Evolutionary conservation across 2,888 invertebrate genomes (phyloP).

Genomic region (Adelognathus sp.): DNA sequence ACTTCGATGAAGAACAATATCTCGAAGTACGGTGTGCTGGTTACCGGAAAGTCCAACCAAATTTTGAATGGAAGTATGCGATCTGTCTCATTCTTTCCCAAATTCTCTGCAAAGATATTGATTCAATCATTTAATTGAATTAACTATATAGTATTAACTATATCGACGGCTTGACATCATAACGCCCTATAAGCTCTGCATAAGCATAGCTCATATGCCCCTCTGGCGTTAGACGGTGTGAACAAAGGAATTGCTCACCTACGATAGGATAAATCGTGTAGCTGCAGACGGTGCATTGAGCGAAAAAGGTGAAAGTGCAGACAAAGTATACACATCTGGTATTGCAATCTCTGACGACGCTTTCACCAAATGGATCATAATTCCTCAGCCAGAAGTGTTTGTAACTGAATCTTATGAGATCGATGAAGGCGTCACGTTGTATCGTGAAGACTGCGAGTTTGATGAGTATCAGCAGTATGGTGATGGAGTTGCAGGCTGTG

Average conservation of each 20-base stretch:
- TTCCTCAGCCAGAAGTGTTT: not conserved
- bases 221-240: not conserved
- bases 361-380: not conserved
- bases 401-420: slow-evolving; percentile 50
- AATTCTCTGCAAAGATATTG: slow-evolving; percentile 55
- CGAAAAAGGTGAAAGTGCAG: slow-evolving; percentile 53
- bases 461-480: slow-evolving; percentile 33
- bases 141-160: no score
- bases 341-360: slow-evolving; percentile 46
- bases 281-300: slow-evolving; percentile 53
- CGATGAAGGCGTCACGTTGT: slow-evolving; percentile 26
- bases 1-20: slow-evolving; percentile 3
- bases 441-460: slow-evolving; percentile 45
- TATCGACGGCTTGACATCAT: no score
- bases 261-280: slow-evolving; percentile 60
- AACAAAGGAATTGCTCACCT: slow-evolving; percentile 44
- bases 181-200: no score
- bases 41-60: slow-evolving; percentile 15
- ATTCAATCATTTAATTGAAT: no score
- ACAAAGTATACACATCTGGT: slow-evolving; percentile 48
- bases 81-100: slow-evolving; percentile 59
- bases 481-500: slow-evolving; percentile 35
- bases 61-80: slow-evolving; percentile 55
- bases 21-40: slow-evolving; percentile 46
- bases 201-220: no score